Conservation (phyloP, 2,888 invertebrate species). For the Drosophila tanythrix region DNA sequence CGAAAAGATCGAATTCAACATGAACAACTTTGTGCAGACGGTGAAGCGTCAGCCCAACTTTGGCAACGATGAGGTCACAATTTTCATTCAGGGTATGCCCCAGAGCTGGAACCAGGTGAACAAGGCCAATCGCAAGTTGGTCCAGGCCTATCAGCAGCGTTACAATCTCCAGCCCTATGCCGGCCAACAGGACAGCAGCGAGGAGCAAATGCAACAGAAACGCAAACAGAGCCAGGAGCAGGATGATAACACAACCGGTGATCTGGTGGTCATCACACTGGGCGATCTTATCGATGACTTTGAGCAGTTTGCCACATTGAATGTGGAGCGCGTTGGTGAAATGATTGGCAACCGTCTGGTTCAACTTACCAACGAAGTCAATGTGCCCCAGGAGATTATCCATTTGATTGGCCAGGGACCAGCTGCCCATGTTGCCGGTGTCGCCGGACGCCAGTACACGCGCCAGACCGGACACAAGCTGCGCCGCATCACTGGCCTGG, state of each 20-base stretch:
- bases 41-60: constrained; percentile 70
- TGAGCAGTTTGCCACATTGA: constrained; percentile 65
- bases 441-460: constrained; percentile 79
- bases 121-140: constrained; percentile 76
- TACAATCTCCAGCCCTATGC: constrained; percentile 67
- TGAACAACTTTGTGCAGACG: constrained; percentile 67
- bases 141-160: constrained; percentile 81
- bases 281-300: constrained; percentile 72
- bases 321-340: constrained; percentile 74
- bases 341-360: constrained; percentile 77
- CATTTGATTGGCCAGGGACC: constrained; percentile 82
- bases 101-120: constrained; percentile 56
- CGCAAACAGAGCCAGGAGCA: constrained; percentile 50
- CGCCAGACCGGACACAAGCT: constrained; percentile 79
- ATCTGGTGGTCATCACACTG: constrained; percentile 76
- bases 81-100: constrained; percentile 81
- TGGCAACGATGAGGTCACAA: constrained; percentile 80
- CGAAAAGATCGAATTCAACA: constrained; percentile 63
- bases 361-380: constrained; percentile 63
- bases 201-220: constrained; percentile 57
- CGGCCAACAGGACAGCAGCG: constrained; percentile 51
- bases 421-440: constrained; percentile 83
- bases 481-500: constrained; percentile 83
- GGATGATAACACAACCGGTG: constrained; percentile 64
- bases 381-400: constrained; percentile 77